A percentile compares a stretch with the other conserved stretches of the same genome.
phyloP scores from a whole-genome alignment of 2,888 invertebrate genomes.

The Rhyacophila evoluta region DNA sequence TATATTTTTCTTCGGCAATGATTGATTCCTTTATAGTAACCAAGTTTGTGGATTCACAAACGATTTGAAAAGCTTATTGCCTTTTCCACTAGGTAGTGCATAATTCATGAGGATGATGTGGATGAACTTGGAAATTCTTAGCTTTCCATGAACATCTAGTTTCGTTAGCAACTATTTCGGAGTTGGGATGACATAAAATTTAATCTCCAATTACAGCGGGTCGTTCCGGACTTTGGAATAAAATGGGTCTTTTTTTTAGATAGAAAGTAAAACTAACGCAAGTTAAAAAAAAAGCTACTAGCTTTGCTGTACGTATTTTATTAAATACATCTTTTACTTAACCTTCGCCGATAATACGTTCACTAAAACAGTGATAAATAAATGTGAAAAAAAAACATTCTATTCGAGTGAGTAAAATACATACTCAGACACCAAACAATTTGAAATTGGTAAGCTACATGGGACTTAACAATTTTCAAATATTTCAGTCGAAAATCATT shows the following conservation, averaged over 20 bases:
- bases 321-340: no score
- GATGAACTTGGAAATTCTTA: background rate
- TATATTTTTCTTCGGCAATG: background rate
- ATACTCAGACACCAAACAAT: no score
- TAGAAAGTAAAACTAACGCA: background rate
- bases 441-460: no score
- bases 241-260: background rate
- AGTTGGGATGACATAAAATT: constrained; percentile 3
- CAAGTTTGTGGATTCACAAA: background rate
- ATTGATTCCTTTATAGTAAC: background rate
- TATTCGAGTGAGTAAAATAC: no score
- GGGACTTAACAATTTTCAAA: no score
- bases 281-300: no score
- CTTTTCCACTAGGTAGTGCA: background rate
- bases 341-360: no score
- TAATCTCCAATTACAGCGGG: background rate
- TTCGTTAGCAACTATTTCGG: background rate
- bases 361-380: no score
- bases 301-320: no score
- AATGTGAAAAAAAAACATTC: no score
- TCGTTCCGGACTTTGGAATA: background rate
- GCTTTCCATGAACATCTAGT: background rate
- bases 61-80: constrained; percentile 3
- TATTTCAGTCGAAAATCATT: no score
- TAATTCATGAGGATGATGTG: background rate